Evolutionary conservation across 2,888 invertebrate genomes (phyloP), one percentile per base, ranked within the genome.

Genomic region (Caenorhabditis sulstoni): DNA sequence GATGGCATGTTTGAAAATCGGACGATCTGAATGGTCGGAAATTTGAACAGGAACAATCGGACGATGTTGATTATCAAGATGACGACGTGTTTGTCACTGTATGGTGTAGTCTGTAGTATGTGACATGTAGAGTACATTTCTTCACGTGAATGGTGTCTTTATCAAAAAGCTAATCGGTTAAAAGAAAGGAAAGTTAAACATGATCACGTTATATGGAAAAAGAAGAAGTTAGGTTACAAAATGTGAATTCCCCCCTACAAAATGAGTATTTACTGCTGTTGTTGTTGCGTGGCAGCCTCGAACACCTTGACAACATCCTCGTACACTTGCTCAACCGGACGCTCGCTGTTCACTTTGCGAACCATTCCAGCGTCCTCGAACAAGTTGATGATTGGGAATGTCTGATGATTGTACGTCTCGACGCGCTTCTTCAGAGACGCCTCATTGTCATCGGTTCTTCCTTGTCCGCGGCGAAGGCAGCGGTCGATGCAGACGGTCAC

Each of bases 381-480:
- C 62, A 87, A 83, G 37, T 89, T 76, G 41, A 89, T 86, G 49
- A 92, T 91, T 16, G 92, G 91, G 76, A 87, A 76, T 0, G 90
- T 90, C 39, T 88, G 87, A 5, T 76, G 79, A 71, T 90, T 87
- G 81, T 90, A 88, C 7, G 88, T 88, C 9, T 74, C 70, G 44
- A 82, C 88, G 76, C 97, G 93, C 90, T 96, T 96, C 86, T 94
- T 93, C 55, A 97, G 92, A 85, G 94, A 94, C 47, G 96, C 95
- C 52, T 93, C 91, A 90, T 99, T 99, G 91, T 99, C 99, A 91
- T 99, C 99, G 0, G 94, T 93, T 14, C 84, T 44, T 41, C 84
- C 84, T 65, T 81, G 70, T 3, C 82, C 84, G 50, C 57, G 59
- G 49, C 94, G 93, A 66, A 99, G 90, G 90, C 97, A 98, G 45